Base-by-base conservation (phyloP, 2,888 invertebrate species). In the Steinernema carpocapsae region DNA sequence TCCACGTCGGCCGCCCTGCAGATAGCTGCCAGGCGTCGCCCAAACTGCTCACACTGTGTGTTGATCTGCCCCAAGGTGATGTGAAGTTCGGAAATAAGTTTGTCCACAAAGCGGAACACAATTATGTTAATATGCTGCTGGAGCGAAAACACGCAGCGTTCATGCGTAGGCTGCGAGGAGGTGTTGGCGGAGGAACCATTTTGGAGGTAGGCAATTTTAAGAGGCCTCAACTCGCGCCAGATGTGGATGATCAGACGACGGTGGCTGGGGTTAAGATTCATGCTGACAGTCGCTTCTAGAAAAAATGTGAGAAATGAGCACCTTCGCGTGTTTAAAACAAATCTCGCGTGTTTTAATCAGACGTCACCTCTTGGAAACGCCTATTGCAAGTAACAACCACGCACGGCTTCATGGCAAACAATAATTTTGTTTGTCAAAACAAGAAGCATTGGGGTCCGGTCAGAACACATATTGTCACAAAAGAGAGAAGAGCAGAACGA, bases 71-170 rank as follows among this genome's bases (percentile, higher is more conserved):
- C 74, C 7, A 37, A 22, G 14, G 70, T 70, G 42, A 72, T 74
- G 7, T 46, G 51, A 10, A 78, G 70, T 29, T 80, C 76, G 19
- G 71, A 37, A 48, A 78, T 77, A 17, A 74, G 26, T 19, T 78
- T 72, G 74, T 78, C 78, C 17, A 78, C 80, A 74, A 78, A 78
- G 17, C 72, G 37, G 24, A 78, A 56, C 22, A 78, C 80, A 46
- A 80, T 77, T 48, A 78, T 59, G 56, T 78, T 81, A 24, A 79
- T 51, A 43, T 79, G 73, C n/a, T 78, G 77, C 52, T 78, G 78
- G 19, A 64, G 51, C 29, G 32, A 64, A 29, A 26, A 10, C 4
- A 32, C 29, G 10, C 4, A 6, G 12, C 64, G 64, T n/a, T 64
- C 64, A 12, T 29, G 64, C 37, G 37, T 37, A 6, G 37, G 10